Conservation (phyloP, 2,113 vertebrate species). For the Halichoeres trimaculatus region DNA sequence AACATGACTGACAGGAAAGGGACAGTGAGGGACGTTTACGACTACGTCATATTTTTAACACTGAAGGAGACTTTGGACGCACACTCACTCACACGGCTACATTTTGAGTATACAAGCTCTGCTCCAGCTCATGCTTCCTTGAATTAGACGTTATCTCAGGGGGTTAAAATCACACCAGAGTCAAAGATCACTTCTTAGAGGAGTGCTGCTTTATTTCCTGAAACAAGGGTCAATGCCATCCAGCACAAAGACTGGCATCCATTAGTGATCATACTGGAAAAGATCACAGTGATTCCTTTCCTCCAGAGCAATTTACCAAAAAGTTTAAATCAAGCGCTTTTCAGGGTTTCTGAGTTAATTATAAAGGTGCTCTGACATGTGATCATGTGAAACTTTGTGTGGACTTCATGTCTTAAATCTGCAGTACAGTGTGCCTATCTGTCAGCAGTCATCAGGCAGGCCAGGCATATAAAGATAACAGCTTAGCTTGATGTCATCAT, state of each 20-base stretch:
- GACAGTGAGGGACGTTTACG: not conserved
- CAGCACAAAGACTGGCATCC: not conserved
- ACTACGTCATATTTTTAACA: slow-evolving; percentile 23
- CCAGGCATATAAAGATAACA: slow-evolving; percentile 11
- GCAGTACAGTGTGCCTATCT: not conserved
- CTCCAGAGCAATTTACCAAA: slow-evolving; percentile 12
- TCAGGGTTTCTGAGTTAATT: not conserved
- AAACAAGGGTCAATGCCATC: slow-evolving; percentile 44
- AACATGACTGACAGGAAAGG: slow-evolving; percentile 27
- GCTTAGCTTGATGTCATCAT: slow-evolving; percentile 8
- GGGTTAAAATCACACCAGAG: slow-evolving; percentile 8
- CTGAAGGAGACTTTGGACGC: slow-evolving; percentile 38
- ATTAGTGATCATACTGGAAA: slow-evolving; percentile 16
- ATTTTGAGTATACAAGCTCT: not conserved
- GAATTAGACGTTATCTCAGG: slow-evolving; percentile 20
- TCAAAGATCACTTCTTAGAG: slow-evolving; percentile 42
- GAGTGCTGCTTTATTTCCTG: slow-evolving; percentile 9
- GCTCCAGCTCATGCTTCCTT: not conserved
- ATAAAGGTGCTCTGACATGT: slow-evolving; percentile 11
- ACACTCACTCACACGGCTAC: not conserved
- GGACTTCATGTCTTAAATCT: slow-evolving; percentile 2
- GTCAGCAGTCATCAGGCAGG: slow-evolving; percentile 1
- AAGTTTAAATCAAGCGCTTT: slow-evolving; percentile 4
- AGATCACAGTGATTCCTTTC: slow-evolving; percentile 14
- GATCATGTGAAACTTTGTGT: not conserved